Percentiles rank a stretch among this genome's conserved stretches.
Conservation (phyloP, 2,888 invertebrate species). For the Bombyx huttoni region DNA sequence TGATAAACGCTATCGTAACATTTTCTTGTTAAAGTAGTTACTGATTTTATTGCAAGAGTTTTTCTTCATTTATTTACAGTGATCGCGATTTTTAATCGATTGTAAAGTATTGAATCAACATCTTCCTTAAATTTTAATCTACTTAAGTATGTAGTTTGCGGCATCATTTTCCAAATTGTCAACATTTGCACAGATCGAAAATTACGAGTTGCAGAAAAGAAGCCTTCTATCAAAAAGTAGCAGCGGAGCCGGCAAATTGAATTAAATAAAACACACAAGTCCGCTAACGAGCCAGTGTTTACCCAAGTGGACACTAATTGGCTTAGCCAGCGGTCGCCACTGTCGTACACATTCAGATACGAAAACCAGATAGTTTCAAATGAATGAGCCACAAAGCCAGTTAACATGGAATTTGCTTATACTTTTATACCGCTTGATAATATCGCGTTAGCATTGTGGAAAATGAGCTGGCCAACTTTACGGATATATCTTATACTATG, state of each 20-base stretch:
- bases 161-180: neutral
- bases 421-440: no score
- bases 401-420: no score
- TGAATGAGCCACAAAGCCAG: no score
- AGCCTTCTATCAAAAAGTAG: constrained; percentile 62
- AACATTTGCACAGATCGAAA: constrained; percentile 12
- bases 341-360: constrained; percentile 18
- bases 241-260: constrained; percentile 63
- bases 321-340: constrained; percentile 66
- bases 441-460: no score
- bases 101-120: neutral
- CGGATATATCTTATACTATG: no score
- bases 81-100: no score
- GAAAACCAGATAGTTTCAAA: constrained; percentile 7
- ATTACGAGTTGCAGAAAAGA: constrained; percentile 45
- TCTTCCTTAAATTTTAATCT: neutral
- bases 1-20: no score
- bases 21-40: no score
- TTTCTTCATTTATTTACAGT: no score
- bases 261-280: constrained; percentile 71
- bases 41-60: no score
- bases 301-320: constrained; percentile 72
- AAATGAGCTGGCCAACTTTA: no score
- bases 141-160: neutral
- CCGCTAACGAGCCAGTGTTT: constrained; percentile 71